Conservation (phyloP, 2,113 vertebrate species). For the Eptesicus fuscus region DNA sequence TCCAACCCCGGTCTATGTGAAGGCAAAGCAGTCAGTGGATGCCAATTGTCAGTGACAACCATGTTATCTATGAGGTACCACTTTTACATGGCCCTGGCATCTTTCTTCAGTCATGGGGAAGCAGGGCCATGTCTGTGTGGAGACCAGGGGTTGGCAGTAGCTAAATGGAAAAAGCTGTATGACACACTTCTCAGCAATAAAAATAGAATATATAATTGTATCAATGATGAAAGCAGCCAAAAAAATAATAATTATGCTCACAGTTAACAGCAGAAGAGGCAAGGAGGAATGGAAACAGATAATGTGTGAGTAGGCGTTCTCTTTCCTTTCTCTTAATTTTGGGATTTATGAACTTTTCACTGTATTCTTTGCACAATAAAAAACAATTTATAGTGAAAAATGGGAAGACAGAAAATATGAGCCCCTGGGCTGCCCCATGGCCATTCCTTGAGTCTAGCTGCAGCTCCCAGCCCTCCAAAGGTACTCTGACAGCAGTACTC, state of each 20-base stretch:
- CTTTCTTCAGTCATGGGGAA: not conserved
- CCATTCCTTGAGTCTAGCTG: constrained; percentile 3
- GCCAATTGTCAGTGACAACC: not conserved
- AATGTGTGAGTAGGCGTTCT: not conserved
- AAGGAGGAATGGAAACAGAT: constrained; percentile 11
- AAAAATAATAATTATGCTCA: not conserved
- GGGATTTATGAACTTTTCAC: not conserved
- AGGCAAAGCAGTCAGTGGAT: not conserved
- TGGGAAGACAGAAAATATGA: constrained; percentile 2
- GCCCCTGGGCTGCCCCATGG: not conserved
- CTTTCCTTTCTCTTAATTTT: not conserved
- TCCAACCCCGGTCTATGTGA: not conserved
- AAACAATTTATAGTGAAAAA: not conserved
- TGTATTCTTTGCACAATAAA: constrained; percentile 37
- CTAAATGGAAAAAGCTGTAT: not conserved
- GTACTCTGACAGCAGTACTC: not conserved
- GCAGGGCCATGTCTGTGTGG: not conserved
- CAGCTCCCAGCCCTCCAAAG: not conserved
- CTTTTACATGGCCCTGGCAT: not conserved
- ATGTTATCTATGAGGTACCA: not conserved
- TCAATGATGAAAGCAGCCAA: not conserved
- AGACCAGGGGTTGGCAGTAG: not conserved
- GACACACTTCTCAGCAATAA: not conserved
- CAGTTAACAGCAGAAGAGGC: not conserved
- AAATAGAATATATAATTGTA: not conserved